A percentile compares a stretch with the other conserved stretches of the same genome.
These are phyloP conservation scores for Stenchaetothrips biformis DNA, from an alignment of 2,888 invertebrate species.

Conservation along the genomic window DNA sequence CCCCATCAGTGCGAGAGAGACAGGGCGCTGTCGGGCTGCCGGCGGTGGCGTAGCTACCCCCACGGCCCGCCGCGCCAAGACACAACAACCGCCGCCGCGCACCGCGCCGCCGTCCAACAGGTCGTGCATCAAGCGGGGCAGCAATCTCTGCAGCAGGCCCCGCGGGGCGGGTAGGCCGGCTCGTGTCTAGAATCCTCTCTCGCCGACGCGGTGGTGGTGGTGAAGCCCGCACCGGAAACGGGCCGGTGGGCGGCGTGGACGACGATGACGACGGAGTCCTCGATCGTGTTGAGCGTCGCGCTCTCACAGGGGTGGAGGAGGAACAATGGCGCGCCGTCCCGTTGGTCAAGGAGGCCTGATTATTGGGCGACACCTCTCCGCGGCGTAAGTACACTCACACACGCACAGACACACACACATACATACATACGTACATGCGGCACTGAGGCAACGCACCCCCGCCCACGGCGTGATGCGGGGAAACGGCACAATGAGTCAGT, in stretches of 20 bases:
- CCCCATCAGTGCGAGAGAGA: background rate
- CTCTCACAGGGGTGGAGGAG: background rate
- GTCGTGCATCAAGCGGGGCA: background rate
- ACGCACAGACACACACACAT: background rate
- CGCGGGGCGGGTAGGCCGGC: background rate
- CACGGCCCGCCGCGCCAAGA: background rate
- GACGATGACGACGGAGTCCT: background rate
- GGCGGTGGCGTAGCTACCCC: background rate
- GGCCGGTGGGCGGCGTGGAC: background rate
- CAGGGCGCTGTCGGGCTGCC: background rate
- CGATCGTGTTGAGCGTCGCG: too few species aligned
- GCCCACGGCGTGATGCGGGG: conserved; percentile 1
- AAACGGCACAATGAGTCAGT: conserved; percentile 21
- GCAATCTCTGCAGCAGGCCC: background rate
- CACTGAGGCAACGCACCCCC: background rate
- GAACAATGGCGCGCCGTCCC: background rate
- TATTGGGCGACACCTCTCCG: background rate
- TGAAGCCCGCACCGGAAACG: background rate
- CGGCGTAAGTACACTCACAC: background rate
- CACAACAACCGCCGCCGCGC: background rate
- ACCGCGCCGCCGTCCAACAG: background rate
- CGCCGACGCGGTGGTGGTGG: background rate
- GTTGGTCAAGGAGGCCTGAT: background rate
- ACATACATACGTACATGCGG: background rate
- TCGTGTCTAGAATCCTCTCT: background rate